phyloP scores from a whole-genome alignment of 2,888 invertebrate genomes.

The Tortrix viridana region DNA sequence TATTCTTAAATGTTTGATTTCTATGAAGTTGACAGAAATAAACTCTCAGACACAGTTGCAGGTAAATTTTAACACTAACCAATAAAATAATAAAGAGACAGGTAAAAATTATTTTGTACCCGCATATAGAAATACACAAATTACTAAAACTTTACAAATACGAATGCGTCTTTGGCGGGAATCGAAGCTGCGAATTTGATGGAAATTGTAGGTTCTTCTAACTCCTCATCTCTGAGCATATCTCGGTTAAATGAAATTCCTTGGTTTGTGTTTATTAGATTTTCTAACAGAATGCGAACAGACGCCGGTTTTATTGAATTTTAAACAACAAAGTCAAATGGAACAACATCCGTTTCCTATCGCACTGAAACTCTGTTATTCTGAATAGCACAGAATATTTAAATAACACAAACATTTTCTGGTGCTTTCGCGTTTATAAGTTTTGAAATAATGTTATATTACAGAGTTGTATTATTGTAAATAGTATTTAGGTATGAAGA shows the following conservation, averaged over 20 bases:
- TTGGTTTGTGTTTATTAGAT: slow-evolving; percentile 43
- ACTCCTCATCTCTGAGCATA: not conserved
- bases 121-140: too few relatives aligned
- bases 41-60: too few relatives aligned
- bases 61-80: too few relatives aligned
- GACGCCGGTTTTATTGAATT: slow-evolving; percentile 60
- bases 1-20: too few relatives aligned
- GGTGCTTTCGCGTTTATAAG: slow-evolving; percentile 6
- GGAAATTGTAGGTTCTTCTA: not conserved
- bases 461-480: not conserved
- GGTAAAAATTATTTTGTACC: too few relatives aligned
- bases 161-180: too few relatives aligned
- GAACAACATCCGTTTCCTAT: slow-evolving; percentile 76
- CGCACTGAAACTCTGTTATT: slow-evolving; percentile 60
- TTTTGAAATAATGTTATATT: slow-evolving; percentile 1
- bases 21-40: too few relatives aligned
- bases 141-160: too few relatives aligned
- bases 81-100: too few relatives aligned
- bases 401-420: slow-evolving; percentile 26
- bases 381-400: slow-evolving; percentile 52
- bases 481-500: slow-evolving; percentile 1
- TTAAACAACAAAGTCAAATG: slow-evolving; percentile 63
- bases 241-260: slow-evolving; percentile 18
- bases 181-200: not conserved
- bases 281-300: slow-evolving; percentile 48